Evolutionary conservation across 2,888 invertebrate species (phyloP).

Genomic region (Pseudococcus jackbeardsleyi): DNA sequence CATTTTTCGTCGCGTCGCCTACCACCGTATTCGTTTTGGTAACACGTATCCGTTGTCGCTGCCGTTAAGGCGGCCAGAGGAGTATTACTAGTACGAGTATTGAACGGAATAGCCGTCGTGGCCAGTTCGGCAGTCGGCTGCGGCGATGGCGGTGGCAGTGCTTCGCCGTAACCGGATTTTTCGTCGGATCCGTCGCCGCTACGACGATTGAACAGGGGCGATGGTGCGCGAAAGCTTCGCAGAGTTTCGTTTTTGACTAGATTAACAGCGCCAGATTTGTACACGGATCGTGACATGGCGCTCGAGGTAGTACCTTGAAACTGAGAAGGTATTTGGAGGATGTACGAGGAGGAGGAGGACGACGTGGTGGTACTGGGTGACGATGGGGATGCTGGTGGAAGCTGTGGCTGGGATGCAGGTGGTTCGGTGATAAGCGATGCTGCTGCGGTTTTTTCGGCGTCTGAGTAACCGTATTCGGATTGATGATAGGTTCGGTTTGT

Average conservation of each 20-base stretch:
- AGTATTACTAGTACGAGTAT: constrained; percentile 35
- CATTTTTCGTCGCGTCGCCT: constrained; percentile 51
- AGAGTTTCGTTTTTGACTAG: constrained; percentile 27
- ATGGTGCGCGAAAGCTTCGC: background rate
- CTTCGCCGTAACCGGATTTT: background rate
- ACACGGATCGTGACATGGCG: background rate
- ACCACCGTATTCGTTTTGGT: constrained; percentile 60
- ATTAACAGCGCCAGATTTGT: background rate
- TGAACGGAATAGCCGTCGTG: too few relatives aligned
- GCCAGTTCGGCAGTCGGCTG: too few relatives aligned
- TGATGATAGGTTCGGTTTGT: constrained; percentile 23
- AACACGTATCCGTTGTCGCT: constrained; percentile 18
- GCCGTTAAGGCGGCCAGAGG: background rate
- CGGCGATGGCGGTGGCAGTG: background rate
- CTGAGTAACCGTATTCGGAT: constrained; percentile 40
- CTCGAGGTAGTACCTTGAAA: constrained; percentile 51
- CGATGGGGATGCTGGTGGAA: background rate
- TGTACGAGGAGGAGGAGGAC: background rate
- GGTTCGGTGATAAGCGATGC: too few relatives aligned
- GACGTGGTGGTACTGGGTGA: background rate
- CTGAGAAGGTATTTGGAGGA: constrained; percentile 57
- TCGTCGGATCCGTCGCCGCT: background rate
- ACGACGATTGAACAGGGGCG: background rate
- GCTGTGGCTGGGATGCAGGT: background rate
- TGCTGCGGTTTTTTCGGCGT: constrained; percentile 14